Evolutionary conservation across 2,888 invertebrate genomes (phyloP).

Genomic region (Aporophyla nigra): DNA sequence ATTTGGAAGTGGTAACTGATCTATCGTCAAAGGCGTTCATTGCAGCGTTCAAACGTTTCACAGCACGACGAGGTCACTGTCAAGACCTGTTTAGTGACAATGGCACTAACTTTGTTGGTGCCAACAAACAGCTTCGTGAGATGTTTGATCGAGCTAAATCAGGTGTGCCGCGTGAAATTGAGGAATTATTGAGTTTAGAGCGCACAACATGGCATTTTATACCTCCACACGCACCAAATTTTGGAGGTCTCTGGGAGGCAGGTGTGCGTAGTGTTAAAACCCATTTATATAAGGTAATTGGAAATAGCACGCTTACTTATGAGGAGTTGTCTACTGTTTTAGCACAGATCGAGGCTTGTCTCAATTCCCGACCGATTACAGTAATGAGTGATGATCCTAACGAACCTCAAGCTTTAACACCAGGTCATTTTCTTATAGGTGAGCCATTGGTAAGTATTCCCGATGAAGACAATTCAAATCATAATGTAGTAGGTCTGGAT

Average conservation of each 20-base stretch:
- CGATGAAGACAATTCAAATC: neutral
- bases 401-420: neutral
- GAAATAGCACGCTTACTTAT: neutral
- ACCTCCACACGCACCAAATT: neutral
- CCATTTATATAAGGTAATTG: neutral
- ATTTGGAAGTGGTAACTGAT: neutral
- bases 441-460: neutral
- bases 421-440: neutral
- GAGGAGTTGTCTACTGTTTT: neutral
- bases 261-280: neutral
- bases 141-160: neutral
- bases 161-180: neutral
- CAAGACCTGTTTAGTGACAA: neutral
- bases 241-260: neutral
- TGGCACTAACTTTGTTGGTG: constrained; percentile 3
- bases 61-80: neutral
- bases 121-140: neutral
- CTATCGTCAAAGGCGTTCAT: neutral
- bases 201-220: neutral
- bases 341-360: neutral
- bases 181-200: neutral
- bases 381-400: constrained; percentile 5
- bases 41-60: neutral
- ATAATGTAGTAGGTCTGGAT: neutral
- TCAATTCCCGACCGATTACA: neutral